A percentile compares a stretch with the other conserved stretches of the same genome.
phyloP scores from a whole-genome alignment of 1,140 invertebrate genomes.

The Formica selysi region DNA sequence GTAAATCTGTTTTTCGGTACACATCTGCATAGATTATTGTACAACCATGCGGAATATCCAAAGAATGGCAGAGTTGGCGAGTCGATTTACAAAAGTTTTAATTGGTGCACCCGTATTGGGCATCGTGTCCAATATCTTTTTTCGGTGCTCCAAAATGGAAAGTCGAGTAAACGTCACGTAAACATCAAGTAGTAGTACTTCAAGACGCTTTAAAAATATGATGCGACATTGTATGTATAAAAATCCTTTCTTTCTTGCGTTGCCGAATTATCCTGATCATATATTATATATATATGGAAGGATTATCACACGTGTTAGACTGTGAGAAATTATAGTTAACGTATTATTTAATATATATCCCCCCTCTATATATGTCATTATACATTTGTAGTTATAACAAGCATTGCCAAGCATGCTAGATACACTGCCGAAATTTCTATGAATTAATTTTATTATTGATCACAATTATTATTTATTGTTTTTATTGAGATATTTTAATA shows the following conservation, averaged over 20 bases:
- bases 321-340: slow-evolving; percentile 70
- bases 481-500: slow-evolving; percentile 87
- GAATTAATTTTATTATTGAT: slow-evolving; percentile 84
- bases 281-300: slow-evolving; percentile 17
- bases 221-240: slow-evolving; percentile 64
- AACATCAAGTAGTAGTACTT: slow-evolving; percentile 50
- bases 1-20: slow-evolving; percentile 58
- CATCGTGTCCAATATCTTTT: slow-evolving; percentile 9
- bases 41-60: slow-evolving; percentile 73
- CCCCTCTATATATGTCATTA: slow-evolving; percentile 75
- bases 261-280: slow-evolving; percentile 14
- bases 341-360: slow-evolving; percentile 81
- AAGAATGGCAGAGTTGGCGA: slow-evolving; percentile 70
- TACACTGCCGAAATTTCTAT: slow-evolving; percentile 86
- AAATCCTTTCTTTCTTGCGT: slow-evolving; percentile 32
- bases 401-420: slow-evolving; percentile 84
- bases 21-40: slow-evolving; percentile 68
- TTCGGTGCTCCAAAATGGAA: slow-evolving; percentile 36
- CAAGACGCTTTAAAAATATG: slow-evolving; percentile 60
- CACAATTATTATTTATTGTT: slow-evolving; percentile 86
- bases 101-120: slow-evolving; percentile 18
- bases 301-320: slow-evolving; percentile 21
- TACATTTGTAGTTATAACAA: slow-evolving; percentile 82
- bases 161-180: slow-evolving; percentile 44
- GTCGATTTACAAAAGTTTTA: slow-evolving; percentile 67